These are phyloP conservation scores for Pollachius pollachius DNA, from an alignment of 2,113 vertebrate genomes.

Conservation along the genomic window DNA sequence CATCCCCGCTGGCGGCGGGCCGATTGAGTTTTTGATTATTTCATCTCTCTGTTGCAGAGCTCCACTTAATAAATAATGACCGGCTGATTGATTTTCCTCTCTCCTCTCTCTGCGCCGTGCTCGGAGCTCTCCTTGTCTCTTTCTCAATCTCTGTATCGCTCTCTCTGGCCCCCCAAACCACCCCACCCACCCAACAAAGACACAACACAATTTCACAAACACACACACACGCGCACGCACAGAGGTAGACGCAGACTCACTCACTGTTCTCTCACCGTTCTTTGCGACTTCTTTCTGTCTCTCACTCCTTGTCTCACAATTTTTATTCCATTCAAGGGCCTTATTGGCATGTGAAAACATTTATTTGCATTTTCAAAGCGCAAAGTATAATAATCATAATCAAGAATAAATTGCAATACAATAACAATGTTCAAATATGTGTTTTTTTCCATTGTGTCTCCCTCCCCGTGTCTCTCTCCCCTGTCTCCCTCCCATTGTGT, in stretches of 20 bases:
- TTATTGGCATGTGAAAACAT: neutral
- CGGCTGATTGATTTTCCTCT: conserved; percentile 66
- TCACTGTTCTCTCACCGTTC: neutral
- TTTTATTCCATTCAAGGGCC: too few relatives aligned
- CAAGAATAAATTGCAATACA: too few relatives aligned
- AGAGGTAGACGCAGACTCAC: too few relatives aligned
- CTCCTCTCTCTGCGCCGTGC: conserved; percentile 32
- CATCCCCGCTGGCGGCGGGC: conserved; percentile 38
- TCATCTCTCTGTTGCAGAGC: conserved; percentile 66
- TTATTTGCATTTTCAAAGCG: too few relatives aligned
- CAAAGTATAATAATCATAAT: too few relatives aligned
- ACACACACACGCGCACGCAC: too few relatives aligned
- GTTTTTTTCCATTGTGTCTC: too few relatives aligned
- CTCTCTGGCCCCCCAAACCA: conserved; percentile 15
- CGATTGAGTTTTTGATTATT: conserved; percentile 67
- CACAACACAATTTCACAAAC: too few relatives aligned
- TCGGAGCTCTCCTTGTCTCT: conserved; percentile 17
- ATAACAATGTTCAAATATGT: too few relatives aligned
- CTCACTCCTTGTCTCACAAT: too few relatives aligned
- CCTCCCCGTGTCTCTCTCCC: too few relatives aligned
- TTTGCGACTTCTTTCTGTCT: neutral
- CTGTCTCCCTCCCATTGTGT: conserved; percentile 2
- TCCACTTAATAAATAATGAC: conserved; percentile 75
- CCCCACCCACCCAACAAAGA: too few relatives aligned
- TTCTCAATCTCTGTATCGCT: conserved; percentile 42